A percentile compares a stretch with the other conserved stretches of the same genome.
Evolutionary conservation across 1,140 invertebrate species (phyloP).

Genomic region (Neoseiulus cucumeris): DNA sequence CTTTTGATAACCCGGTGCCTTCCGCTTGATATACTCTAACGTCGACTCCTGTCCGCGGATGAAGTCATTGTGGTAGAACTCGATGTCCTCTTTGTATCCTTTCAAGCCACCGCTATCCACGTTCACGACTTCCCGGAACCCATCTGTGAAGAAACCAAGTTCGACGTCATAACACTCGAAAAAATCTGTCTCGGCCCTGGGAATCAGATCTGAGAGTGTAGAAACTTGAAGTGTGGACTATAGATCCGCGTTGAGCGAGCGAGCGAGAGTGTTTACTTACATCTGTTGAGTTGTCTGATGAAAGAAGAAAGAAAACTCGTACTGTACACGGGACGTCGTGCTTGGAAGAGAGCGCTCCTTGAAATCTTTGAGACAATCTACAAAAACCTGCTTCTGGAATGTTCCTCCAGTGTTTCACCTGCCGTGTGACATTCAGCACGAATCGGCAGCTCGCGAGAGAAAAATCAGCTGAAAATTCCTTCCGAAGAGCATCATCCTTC

Average conservation of each 20-base stretch:
- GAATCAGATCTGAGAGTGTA: not conserved
- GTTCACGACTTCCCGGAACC: constrained; percentile 85
- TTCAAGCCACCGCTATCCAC: constrained; percentile 68
- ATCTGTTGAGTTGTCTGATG: constrained; percentile 95
- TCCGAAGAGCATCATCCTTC: too few species aligned
- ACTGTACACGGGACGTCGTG: too few species aligned
- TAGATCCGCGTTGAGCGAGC: too few species aligned
- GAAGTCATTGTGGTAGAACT: constrained; percentile 90
- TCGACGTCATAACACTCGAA: not conserved
- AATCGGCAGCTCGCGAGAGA: too few species aligned
- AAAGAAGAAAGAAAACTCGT: too few species aligned
- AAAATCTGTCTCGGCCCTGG: not conserved
- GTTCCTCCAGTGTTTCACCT: too few species aligned
- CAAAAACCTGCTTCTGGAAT: too few species aligned
- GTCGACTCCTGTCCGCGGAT: constrained; percentile 59
- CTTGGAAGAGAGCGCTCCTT: too few species aligned
- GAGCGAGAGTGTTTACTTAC: constrained; percentile 39
- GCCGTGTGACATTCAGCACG: too few species aligned
- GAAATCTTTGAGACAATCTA: too few species aligned
- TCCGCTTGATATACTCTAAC: constrained; percentile 77
- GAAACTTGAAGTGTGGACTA: too few species aligned
- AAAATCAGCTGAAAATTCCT: too few species aligned
- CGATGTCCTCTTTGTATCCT: constrained; percentile 68
- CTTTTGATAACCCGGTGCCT: constrained; percentile 31
- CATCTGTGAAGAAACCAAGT: constrained; percentile 59